Base-by-base conservation (phyloP, 92 coral and sea anemone species). In the Palythoa grandis region DNA sequence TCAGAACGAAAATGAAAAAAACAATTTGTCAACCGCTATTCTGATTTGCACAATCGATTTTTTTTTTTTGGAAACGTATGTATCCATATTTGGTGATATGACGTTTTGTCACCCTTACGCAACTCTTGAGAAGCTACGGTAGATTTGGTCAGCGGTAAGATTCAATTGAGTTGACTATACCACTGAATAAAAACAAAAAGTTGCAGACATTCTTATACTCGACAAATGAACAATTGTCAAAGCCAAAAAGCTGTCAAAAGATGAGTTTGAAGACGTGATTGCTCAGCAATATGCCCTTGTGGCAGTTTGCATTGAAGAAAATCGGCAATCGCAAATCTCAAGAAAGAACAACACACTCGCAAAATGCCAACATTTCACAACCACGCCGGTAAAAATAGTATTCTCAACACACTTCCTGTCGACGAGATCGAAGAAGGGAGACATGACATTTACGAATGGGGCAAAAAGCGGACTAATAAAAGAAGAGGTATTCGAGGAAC, bases 381-480 rank as follows among this genome's bases (percentile, higher is more conserved):
- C 79, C 91, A 91, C 43, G 35, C 82, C 16, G 80, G 95, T 58
- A 92, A 87, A 47, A 90, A 92, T 20, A 90, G 94, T 70, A 92
- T 94, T 11, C 63, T 92, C 19, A 90, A 88, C 87, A 88, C 94
- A 2, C 82, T 94, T 24, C 88, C 83, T 39, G 83, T 69, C 15
- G 96, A 93, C 47, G 90, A 88, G 83, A 94, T 94, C 43, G 98
- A 94, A 52, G 98, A 94, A 61, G 98, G 98, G 74, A 76, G 98
- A 52, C 87, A 78, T 0, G 95, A 97, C 25, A 97, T 97, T n/a
- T 93, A 95, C 84, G 85, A 90, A 86, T 97, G 99, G 99, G 76
- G 99, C 0, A 96, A 91, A 69, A 93, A 86, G 35, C 77, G 99
- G 73, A 37, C 66, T 3, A 87, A 91, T 12, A 89, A 78, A 40